Evolutionary conservation across 1,140 invertebrate species (phyloP).

Genomic region (Mesaphorura yosii): DNA sequence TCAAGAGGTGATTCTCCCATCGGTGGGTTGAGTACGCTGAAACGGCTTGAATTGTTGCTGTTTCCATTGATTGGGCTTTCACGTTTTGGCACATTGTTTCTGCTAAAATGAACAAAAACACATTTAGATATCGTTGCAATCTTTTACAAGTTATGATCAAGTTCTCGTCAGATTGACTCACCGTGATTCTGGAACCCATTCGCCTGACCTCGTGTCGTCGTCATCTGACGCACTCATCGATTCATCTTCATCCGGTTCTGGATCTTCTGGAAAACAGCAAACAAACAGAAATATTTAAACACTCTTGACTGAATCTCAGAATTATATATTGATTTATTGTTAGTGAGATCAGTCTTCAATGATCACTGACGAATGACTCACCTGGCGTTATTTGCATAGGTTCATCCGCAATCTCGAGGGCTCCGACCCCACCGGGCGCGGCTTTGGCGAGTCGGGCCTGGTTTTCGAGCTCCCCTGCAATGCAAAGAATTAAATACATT

Average conservation of each 20-base stretch:
- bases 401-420: not conserved
- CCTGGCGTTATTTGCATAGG: too few relatives aligned
- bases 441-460: too few relatives aligned
- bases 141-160: not conserved
- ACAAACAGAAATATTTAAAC: too few relatives aligned
- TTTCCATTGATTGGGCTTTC: not conserved
- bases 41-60: not conserved
- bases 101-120: too few relatives aligned
- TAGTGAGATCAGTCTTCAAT: too few relatives aligned
- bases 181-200: not conserved
- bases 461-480: slow-evolving; percentile 31
- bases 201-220: not conserved
- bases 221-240: not conserved
- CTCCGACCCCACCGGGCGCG: slow-evolving; percentile 10
- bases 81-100: not conserved
- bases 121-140: not conserved
- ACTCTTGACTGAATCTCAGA: too few relatives aligned
- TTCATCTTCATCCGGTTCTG: not conserved
- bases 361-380: too few relatives aligned
- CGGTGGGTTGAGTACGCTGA: too few relatives aligned
- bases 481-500: too few relatives aligned
- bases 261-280: too few relatives aligned
- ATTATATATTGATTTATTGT: too few relatives aligned
- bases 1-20: slow-evolving; percentile 23
- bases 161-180: not conserved